Evolutionary conservation across 2,797 vertebrate genomes (phyloP), one percentile per base, ranked within the genome.

Genomic region (Hoplostethus mediterraneus): DNA sequence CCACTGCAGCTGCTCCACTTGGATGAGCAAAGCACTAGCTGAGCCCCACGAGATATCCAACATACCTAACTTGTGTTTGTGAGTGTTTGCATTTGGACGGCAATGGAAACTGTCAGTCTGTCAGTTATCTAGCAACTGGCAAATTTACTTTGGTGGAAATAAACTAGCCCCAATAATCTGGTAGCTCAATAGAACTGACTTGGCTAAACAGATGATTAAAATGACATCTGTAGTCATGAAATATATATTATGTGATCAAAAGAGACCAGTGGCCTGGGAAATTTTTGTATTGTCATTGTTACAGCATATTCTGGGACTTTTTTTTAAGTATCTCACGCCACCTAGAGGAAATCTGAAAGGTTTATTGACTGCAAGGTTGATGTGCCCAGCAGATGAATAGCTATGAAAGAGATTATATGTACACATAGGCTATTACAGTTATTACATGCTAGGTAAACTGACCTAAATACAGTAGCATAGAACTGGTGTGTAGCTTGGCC

Each of bases 291-390:
- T 14, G 7, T 9, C 9, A 17, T 16, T 38, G 14, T 47, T 16
- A 47, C 1, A 28, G 28, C 28, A 28, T 47, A 21, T 12, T n/a
- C 28, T 53, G 10, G 8, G 1, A 30, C 63, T 17, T 58, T 58
- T 45, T 10, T 45, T 10, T 68, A 2, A 44, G 67, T 67, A 4
- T 38, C 76, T 68, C 4, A 36, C 71, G 12, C 76, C 84, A 69
- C 49, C 82, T 80, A 63, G 67, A 49, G 84, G 76, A 13, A 55
- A 68, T 56, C 0, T 61, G 42, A 13, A 10, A 28, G 5, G 12
- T 6, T 4, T 58, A 49, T 13, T 44, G 42, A 44, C 47, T 49
- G 1, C 47, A 49, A 49, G n/a, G n/a, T 9, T 17, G 1, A 40
- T 13, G 6, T 17, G 33, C n/a, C 5, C 33, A 36, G 11, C 3